Percentiles rank a stretch among this genome's conserved stretches.
These are phyloP conservation scores for Agapornis canus DNA, from an alignment of 2,797 vertebrate species.

Conservation along the genomic window DNA sequence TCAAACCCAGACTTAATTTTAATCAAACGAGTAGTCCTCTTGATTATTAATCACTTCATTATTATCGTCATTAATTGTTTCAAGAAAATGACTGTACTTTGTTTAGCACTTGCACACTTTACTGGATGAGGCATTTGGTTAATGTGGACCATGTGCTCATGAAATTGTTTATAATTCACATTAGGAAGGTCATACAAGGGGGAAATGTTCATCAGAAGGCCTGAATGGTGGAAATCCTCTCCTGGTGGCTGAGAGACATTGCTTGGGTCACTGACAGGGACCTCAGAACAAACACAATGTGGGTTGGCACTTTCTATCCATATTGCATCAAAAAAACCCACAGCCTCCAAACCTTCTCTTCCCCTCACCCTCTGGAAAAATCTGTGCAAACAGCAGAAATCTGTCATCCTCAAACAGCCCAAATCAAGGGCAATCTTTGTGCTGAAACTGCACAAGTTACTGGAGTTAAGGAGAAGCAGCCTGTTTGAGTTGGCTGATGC, in stretches of 20 bases:
- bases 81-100: background rate
- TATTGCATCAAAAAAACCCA: background rate
- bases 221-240: background rate
- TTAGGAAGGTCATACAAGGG: background rate
- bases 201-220: background rate
- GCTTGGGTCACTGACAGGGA: background rate
- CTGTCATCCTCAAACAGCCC: background rate
- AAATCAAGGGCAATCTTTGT: background rate
- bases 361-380: background rate
- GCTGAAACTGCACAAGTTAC: background rate
- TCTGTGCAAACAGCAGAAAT: background rate
- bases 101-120: background rate
- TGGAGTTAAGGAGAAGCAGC: background rate
- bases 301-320: background rate
- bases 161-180: background rate
- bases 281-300: background rate
- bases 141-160: background rate
- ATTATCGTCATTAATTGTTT: background rate
- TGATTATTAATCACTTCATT: background rate
- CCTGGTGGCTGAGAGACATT: background rate
- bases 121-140: background rate
- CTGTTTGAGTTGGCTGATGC: accelerated
- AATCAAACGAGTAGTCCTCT: background rate
- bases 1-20: background rate
- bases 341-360: background rate